These are phyloP conservation scores for Spongilla lacustris DNA, from an alignment of 37 sponge, comb jelly and placozoan genomes.

Conservation along the genomic window DNA sequence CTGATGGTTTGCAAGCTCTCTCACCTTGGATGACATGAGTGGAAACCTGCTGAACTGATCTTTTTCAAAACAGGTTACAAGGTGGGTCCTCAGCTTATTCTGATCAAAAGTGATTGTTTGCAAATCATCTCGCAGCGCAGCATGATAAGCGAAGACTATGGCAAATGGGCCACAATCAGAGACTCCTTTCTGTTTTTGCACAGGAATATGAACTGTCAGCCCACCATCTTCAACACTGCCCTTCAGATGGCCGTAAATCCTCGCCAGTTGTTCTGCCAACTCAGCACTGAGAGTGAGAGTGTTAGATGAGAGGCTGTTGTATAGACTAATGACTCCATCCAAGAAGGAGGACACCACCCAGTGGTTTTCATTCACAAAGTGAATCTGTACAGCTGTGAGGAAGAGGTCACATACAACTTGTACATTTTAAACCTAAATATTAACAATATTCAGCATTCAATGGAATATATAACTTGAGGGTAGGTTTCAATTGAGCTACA, in stretches of 20 bases:
- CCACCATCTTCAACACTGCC: slow-evolving; percentile 3
- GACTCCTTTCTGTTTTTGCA: slow-evolving; percentile 19
- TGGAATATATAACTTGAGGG: too few relatives aligned
- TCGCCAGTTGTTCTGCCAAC: slow-evolving; percentile 6
- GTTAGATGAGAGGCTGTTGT: not conserved
- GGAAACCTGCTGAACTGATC: slow-evolving; percentile 6
- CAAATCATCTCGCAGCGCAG: slow-evolving; percentile 2
- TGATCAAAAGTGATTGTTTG: not conserved
- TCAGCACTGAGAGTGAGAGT: not conserved
- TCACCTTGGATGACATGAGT: not conserved
- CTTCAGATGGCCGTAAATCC: not conserved
- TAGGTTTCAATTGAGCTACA: too few relatives aligned
- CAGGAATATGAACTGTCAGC: slow-evolving; percentile 5
- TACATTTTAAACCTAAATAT: not conserved
- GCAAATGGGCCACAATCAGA: slow-evolving; percentile 17
- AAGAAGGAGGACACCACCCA: slow-evolving; percentile 2
- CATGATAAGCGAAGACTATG: slow-evolving; percentile 12
- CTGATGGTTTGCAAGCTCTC: not conserved
- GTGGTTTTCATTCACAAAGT: slow-evolving; percentile 1
- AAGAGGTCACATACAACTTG: not conserved
- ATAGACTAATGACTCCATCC: not conserved
- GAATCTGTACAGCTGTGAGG: slow-evolving; percentile 13
- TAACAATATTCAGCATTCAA: not conserved
- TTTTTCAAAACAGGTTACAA: slow-evolving; percentile 6
- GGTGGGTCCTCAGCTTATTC: slow-evolving; percentile 14